A percentile compares a stretch with the other conserved stretches of the same genome.
These are phyloP conservation scores for Falco peregrinus DNA, from an alignment of 2,797 vertebrate species.

Conservation along the genomic window DNA sequence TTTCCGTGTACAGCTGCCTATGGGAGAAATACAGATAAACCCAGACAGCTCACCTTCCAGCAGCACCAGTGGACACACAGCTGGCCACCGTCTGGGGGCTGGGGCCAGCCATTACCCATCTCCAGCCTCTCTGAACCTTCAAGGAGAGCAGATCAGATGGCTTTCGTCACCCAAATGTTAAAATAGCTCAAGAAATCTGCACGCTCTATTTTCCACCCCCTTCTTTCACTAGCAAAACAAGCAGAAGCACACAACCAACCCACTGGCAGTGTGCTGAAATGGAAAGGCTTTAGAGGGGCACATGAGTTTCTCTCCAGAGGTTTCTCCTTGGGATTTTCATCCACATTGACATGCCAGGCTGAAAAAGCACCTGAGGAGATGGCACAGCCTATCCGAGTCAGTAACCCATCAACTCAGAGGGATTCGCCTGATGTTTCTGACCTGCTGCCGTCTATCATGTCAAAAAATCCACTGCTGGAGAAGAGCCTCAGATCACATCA, in stretches of 20 bases:
- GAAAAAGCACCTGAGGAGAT: neutral
- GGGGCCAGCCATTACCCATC: neutral
- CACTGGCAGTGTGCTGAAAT: fast-evolving
- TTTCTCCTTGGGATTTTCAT: conserved; percentile 9
- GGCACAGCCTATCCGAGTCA: neutral
- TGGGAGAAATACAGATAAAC: neutral
- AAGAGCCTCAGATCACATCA: neutral
- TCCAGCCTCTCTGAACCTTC: neutral
- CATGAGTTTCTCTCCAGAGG: neutral
- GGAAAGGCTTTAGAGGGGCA: neutral
- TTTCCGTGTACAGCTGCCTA: neutral
- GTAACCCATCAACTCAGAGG: neutral
- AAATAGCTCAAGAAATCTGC: neutral
- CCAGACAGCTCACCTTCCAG: neutral
- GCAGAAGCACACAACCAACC: neutral
- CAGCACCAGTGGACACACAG: neutral
- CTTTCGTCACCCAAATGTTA: neutral
- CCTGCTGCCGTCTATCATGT: conserved; percentile 23
- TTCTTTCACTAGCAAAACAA: neutral
- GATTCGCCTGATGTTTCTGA: neutral
- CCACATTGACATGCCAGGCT: neutral
- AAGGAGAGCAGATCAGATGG: neutral
- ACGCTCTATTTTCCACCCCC: fast-evolving
- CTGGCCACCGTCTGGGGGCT: neutral
- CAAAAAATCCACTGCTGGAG: neutral